phyloP scores from a whole-genome alignment of 1,140 invertebrate species.

The Dendrolimus kikuchii region DNA sequence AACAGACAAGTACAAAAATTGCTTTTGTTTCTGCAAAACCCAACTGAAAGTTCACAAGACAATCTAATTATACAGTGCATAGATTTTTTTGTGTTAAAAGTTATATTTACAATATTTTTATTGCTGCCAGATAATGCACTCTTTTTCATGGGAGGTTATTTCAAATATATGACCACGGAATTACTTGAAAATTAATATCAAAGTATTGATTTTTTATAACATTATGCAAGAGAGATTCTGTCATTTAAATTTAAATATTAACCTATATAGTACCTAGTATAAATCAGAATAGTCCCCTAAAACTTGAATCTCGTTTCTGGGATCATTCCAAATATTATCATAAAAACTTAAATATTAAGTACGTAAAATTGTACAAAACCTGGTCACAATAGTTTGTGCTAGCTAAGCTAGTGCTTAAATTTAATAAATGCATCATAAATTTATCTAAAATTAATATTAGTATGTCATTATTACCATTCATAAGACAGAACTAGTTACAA shows the following conservation, averaged over 20 bases:
- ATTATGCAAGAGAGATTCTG: too few relatives aligned
- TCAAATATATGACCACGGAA: too few relatives aligned
- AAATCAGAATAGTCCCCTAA: constrained; percentile 63
- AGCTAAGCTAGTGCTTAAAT: constrained; percentile 26
- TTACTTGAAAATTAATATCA: too few relatives aligned
- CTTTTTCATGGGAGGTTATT: too few relatives aligned
- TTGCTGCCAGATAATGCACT: background rate
- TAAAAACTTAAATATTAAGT: constrained; percentile 17
- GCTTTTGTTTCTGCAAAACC: constrained; percentile 54
- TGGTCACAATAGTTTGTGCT: too few relatives aligned
- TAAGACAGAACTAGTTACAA: too few relatives aligned
- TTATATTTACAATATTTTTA: constrained; percentile 50
- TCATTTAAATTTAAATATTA: background rate
- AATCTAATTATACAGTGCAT: constrained; percentile 35
- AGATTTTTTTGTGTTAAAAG: constrained; percentile 13
- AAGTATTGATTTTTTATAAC: too few relatives aligned
- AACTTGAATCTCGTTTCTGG: constrained; percentile 38
- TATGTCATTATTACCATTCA: constrained; percentile 19
- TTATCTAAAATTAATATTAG: constrained; percentile 12
- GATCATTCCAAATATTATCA: constrained; percentile 54
- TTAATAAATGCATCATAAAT: constrained; percentile 47
- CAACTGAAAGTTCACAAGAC: constrained; percentile 65
- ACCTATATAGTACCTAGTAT: constrained; percentile 16
- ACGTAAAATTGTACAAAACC: constrained; percentile 35
- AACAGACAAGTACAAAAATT: constrained; percentile 2